Percentiles rank a stretch among this genome's conserved stretches.
Conservation (phyloP, 2,797 vertebrate species). For the Stomatorhinus walkeri region DNA sequence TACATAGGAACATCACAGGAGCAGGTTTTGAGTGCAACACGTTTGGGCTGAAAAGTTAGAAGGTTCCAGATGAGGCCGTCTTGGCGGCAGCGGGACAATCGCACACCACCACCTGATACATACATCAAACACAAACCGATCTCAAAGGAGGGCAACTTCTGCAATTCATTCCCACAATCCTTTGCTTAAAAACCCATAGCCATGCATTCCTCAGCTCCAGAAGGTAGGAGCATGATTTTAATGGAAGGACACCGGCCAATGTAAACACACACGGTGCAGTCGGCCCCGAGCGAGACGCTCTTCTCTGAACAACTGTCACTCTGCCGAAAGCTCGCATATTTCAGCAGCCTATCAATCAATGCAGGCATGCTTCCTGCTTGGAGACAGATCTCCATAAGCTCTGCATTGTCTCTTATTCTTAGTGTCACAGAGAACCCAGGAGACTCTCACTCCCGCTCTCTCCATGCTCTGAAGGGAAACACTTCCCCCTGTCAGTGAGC, state of each 20-base stretch:
- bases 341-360: not conserved
- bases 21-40: slow-evolving; percentile 8
- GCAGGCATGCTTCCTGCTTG: not conserved
- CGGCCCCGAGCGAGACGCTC: not conserved
- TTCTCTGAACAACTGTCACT: not conserved
- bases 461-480: not conserved
- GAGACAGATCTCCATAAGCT: not conserved
- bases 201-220: not conserved
- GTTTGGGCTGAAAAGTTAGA: not conserved
- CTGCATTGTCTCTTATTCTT: not conserved
- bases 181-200: not conserved
- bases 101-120: not conserved
- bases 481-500: not conserved
- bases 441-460: not conserved
- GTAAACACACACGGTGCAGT: not conserved
- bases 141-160: not conserved
- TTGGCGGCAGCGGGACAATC: not conserved
- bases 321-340: not conserved
- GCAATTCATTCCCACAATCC: not conserved
- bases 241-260: not conserved
- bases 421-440: not conserved
- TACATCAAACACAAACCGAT: not conserved
- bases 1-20: not conserved
- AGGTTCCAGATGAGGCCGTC: not conserved
- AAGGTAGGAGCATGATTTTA: not conserved